These are phyloP conservation scores for Mercenaria mercenaria DNA, from an alignment of 1,140 invertebrate genomes.

Conservation along the genomic window DNA sequence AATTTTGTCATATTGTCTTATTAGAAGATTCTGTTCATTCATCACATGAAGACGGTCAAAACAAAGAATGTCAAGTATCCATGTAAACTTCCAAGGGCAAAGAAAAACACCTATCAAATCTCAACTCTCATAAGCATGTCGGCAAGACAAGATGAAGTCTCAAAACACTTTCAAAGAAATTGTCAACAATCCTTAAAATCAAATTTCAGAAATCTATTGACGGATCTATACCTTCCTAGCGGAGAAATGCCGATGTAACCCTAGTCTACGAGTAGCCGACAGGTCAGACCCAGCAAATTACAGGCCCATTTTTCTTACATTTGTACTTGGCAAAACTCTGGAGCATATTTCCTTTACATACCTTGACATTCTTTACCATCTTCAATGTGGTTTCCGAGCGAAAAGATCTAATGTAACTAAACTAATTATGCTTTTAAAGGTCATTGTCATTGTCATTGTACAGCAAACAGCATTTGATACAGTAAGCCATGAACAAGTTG, in stretches of 20 bases:
- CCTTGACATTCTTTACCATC: neutral
- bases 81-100: neutral
- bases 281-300: too few relatives aligned
- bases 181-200: too few relatives aligned
- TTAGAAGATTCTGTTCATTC: too few relatives aligned
- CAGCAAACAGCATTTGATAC: neutral
- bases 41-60: too few relatives aligned
- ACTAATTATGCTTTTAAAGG: neutral
- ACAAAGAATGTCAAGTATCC: neutral
- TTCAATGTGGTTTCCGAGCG: neutral
- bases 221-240: neutral
- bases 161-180: too few relatives aligned
- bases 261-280: too few relatives aligned
- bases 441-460: neutral
- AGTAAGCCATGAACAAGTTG: neutral
- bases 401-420: too few relatives aligned
- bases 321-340: conserved; percentile 8
- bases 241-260: neutral
- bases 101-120: too few relatives aligned
- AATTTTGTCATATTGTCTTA: too few relatives aligned
- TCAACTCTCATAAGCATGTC: too few relatives aligned
- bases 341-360: neutral
- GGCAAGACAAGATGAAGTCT: too few relatives aligned
- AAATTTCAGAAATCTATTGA: neutral
- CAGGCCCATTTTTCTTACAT: neutral